Base-by-base conservation (phyloP, 2,797 vertebrate genomes). In the Phyllotis vaccarum region DNA sequence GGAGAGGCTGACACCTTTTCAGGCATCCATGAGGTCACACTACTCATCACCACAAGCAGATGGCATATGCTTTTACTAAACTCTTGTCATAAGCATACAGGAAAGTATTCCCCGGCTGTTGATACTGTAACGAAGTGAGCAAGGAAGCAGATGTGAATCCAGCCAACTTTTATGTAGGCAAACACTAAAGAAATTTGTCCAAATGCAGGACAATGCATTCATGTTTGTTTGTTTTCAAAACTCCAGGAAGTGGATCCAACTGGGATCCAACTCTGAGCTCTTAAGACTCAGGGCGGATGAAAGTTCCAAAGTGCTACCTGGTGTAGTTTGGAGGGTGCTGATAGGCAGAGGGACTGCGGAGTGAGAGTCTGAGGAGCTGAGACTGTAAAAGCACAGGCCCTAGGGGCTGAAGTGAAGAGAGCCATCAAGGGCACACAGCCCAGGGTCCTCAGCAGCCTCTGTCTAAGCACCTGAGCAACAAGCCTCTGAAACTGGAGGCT, bases 141-240 rank as follows among this genome's bases (percentile, higher is more conserved):
- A 29, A 27, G 60, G 49, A 64, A 60, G 54, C 5, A 93, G 22
- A 70, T 8, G 6, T 19, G 80, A 94, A 83, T 34, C 37, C 27
- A 52, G 43, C 16, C 79, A 81, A 75, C 76, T 95, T 93, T 76
- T 91, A 74, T 34, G 46, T 62, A 78, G 82, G 54, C 12, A 68
- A 92, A 94, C 62, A 80, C 52, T 75, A 87, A 94, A 87, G n/a
- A 95, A 8, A 94, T 34, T 37, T 62, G 72, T 89, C 90, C 92
- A 91, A 90, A 70, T 60, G 31, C 16, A 90, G 86, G 91, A 91
- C 27, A 91, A 58, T 81, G 64, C 12, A 89, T 2, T 58, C 52
- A 52, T 12, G 64, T 66, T 17, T n/a, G 91, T 52, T 90, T 70
- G 5, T 78, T 94, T 93, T 92, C 43, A 19, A 72, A 89, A 46